Percentiles rank a stretch among this genome's conserved stretches.
Conservation (phyloP, 2,888 invertebrate genomes). For the Apamea anceps region DNA sequence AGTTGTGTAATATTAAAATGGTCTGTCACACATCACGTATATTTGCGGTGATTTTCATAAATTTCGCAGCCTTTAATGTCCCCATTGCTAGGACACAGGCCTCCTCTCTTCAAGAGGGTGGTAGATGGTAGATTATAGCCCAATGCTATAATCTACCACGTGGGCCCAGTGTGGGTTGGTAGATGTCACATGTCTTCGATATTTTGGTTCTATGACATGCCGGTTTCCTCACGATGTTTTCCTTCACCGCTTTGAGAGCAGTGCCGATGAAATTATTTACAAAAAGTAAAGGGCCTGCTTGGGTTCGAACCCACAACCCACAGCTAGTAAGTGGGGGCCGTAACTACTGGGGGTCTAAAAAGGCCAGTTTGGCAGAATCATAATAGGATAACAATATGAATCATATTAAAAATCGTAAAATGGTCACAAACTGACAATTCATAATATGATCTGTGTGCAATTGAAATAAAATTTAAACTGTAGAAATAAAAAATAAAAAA, state of each 20-base stretch:
- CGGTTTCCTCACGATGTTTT: not conserved
- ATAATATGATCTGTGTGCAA: too few species aligned
- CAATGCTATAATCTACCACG: not conserved
- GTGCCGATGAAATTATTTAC: not conserved
- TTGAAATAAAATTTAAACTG: too few species aligned
- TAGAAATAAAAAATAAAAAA: too few species aligned
- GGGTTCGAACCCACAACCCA: not conserved
- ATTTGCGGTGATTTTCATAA: not conserved
- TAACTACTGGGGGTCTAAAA: too few species aligned
- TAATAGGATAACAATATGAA: too few species aligned
- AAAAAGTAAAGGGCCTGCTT: not conserved
- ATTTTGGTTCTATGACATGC: not conserved
- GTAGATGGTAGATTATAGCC: not conserved
- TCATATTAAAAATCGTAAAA: too few species aligned
- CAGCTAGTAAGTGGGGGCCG: too few species aligned
- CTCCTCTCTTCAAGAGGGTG: not conserved
- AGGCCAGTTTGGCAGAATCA: too few species aligned
- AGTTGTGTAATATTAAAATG: slow-evolving; percentile 9
- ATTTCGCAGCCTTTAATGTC: not conserved
- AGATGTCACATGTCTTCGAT: not conserved
- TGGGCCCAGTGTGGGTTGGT: not conserved
- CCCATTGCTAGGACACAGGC: not conserved
- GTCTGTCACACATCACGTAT: slow-evolving; percentile 21
- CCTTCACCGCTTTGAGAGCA: too few species aligned
- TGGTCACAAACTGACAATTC: too few species aligned